phyloP scores from a whole-genome alignment of 2,888 invertebrate genomes.

The Hesperia comma region DNA sequence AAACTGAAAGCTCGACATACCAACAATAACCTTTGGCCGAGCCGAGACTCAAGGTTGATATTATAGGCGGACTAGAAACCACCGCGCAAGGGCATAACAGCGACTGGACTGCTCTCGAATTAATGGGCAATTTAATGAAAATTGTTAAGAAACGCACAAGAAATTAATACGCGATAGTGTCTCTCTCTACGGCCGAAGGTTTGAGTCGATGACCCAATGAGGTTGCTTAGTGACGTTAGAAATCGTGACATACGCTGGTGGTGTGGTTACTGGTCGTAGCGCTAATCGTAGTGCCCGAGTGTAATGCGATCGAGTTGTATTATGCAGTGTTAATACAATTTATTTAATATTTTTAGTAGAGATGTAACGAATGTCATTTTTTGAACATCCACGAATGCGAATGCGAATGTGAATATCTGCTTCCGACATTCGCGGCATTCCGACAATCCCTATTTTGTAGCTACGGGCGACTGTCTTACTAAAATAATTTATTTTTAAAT shows the following conservation, averaged over 20 bases:
- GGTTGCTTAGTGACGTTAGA: constrained; percentile 47
- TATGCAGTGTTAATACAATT: too few relatives aligned
- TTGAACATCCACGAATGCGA: too few relatives aligned
- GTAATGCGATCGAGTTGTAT: too few relatives aligned
- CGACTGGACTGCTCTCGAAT: background rate
- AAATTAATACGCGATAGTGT: constrained; percentile 20
- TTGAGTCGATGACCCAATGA: constrained; percentile 64
- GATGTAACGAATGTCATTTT: too few relatives aligned
- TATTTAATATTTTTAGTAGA: too few relatives aligned
- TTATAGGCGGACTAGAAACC: constrained; percentile 23
- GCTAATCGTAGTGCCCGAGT: background rate
- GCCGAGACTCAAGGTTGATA: constrained; percentile 16
- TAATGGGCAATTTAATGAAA: constrained; percentile 21
- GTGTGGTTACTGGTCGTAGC: constrained; percentile 51
- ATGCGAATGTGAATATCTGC: too few relatives aligned
- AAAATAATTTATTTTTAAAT: too few relatives aligned
- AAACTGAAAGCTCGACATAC: constrained; percentile 29
- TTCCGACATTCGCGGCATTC: too few relatives aligned
- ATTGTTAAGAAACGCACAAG: constrained; percentile 21
- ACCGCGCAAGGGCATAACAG: constrained; percentile 20
- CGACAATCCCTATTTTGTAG: too few relatives aligned
- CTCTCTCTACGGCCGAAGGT: constrained; percentile 49
- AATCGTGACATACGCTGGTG: constrained; percentile 56
- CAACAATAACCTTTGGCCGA: constrained; percentile 26
- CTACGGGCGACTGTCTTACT: too few relatives aligned